These are phyloP conservation scores for Campaea margaritaria DNA, from an alignment of 2,888 invertebrate genomes.

Conservation along the genomic window DNA sequence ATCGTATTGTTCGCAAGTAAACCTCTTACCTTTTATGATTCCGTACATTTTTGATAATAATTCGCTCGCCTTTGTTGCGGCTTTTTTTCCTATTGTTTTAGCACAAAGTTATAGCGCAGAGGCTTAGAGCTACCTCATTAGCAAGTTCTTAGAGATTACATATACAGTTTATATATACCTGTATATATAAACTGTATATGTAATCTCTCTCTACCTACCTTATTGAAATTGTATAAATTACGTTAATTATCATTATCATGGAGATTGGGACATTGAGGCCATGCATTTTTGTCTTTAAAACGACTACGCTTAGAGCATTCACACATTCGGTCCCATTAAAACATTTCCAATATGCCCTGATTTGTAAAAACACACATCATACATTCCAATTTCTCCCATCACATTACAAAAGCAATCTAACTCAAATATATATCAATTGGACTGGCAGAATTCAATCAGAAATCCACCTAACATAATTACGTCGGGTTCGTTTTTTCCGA, in stretches of 20 bases:
- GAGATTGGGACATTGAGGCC: too few species aligned
- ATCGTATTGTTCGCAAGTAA: constrained; percentile 18
- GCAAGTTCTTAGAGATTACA: constrained; percentile 22
- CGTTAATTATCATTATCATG: too few species aligned
- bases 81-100: constrained; percentile 28
- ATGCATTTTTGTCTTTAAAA: too few species aligned
- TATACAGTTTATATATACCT: too few species aligned
- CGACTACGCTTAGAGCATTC: neutral
- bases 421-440: constrained; percentile 47
- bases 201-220: too few species aligned
- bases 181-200: too few species aligned
- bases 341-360: neutral
- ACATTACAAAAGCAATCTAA: constrained; percentile 31
- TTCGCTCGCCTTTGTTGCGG: constrained; percentile 24
- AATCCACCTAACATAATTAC: constrained; percentile 55
- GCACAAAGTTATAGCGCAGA: constrained; percentile 27
- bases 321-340: too few species aligned
- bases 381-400: constrained; percentile 23
- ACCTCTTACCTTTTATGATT: constrained; percentile 37
- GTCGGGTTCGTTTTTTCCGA: constrained; percentile 48
- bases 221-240: too few species aligned
- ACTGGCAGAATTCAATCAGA: constrained; percentile 51
- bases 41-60: constrained; percentile 51
- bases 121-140: constrained; percentile 44
- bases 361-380: constrained; percentile 13